phyloP scores from a whole-genome alignment of 2,113 vertebrate species.

The Ptychochromis oligacanthus region DNA sequence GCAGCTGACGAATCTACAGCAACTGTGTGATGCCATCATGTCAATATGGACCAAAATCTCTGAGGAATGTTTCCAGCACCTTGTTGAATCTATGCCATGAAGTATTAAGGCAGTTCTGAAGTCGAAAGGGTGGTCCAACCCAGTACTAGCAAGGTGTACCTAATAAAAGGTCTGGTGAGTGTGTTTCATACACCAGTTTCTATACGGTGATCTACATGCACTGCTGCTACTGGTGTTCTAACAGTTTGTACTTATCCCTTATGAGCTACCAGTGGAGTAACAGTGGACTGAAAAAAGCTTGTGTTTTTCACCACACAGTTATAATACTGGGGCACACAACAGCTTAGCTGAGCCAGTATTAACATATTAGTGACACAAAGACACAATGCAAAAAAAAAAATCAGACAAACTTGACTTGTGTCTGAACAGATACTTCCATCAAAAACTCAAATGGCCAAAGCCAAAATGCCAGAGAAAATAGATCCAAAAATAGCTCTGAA shows the following conservation, averaged over 20 bases:
- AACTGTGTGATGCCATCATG: rapidly evolving
- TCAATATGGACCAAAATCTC: not conserved
- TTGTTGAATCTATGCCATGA: not conserved
- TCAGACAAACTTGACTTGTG: conserved; percentile 38
- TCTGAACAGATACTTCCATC: not conserved
- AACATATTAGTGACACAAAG: conserved; percentile 30
- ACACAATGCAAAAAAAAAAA: conserved; percentile 41
- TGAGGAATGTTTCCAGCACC: not conserved
- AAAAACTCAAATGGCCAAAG: not conserved
- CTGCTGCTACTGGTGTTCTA: not conserved
- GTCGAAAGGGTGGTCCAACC: not conserved
- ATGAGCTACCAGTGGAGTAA: conserved; percentile 28
- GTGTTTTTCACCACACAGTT: conserved; percentile 21
- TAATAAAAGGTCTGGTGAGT: not conserved
- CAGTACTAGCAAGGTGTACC: not conserved
- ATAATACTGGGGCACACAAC: not conserved
- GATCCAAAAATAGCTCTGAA: not conserved
- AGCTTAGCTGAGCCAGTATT: conserved; percentile 23
- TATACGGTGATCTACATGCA: too few species aligned
- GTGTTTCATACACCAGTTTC: too few species aligned
- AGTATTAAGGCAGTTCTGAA: not conserved
- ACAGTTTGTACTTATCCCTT: not conserved
- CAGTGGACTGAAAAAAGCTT: conserved; percentile 1
- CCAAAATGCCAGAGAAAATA: not conserved
- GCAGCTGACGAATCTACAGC: not conserved